Percentiles rank a stretch among this genome's conserved stretches.
These are phyloP conservation scores for Paratrypauchen microcephalus DNA, from an alignment of 2,797 vertebrate genomes.

Conservation along the genomic window DNA sequence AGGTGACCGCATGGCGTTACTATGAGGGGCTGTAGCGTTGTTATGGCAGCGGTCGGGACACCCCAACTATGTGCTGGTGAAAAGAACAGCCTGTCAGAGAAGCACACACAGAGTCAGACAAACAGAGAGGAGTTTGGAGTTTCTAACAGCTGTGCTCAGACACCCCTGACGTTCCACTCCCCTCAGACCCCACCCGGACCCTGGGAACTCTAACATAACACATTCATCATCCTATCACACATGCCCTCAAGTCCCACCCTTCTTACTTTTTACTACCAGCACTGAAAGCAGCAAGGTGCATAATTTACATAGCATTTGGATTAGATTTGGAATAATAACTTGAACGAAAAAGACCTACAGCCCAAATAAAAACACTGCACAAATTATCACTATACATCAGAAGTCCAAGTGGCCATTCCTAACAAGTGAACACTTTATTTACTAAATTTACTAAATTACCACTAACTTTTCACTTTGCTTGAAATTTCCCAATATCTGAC, in stretches of 20 bases:
- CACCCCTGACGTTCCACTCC: constrained; percentile 46
- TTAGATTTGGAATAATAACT: too few species aligned
- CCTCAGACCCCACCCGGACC: constrained; percentile 86
- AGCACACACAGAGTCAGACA: constrained; percentile 76
- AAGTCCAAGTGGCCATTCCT: background rate
- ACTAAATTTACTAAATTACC: background rate
- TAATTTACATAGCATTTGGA: background rate
- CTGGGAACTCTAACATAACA: constrained; percentile 93
- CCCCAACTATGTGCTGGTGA: constrained; percentile 86
- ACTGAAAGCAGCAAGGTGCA: background rate
- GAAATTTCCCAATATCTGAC: background rate
- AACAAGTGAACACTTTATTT: background rate
- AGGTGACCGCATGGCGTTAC: constrained; percentile 55
- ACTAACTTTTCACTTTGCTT: background rate
- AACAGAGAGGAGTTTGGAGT: constrained; percentile 54
- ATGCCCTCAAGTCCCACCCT: constrained; percentile 16
- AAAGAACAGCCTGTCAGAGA: constrained; percentile 93
- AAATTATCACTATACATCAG: background rate
- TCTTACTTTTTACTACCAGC: constrained; percentile 14
- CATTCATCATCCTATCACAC: constrained; percentile 84
- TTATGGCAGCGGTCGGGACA: constrained; percentile 89
- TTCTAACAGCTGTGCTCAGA: constrained; percentile 88
- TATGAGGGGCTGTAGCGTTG: constrained; percentile 85
- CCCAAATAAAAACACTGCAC: background rate
- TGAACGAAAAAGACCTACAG: background rate